Conservation (phyloP, 1,140 invertebrate genomes). For the Achroia grisella region DNA sequence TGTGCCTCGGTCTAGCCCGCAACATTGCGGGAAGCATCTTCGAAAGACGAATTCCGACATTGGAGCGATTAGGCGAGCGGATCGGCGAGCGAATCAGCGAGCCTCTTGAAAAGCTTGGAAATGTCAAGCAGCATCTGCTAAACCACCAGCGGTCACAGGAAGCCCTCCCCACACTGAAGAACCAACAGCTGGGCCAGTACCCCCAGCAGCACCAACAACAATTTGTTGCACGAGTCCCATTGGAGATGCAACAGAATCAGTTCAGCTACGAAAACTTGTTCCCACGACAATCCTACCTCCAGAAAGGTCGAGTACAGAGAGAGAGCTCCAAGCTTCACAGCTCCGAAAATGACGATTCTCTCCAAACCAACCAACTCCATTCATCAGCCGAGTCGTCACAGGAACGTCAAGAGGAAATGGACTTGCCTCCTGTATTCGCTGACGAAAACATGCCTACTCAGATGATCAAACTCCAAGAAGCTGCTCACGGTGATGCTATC, state of each 20-base stretch:
- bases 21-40: constrained; percentile 42
- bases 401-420: background rate
- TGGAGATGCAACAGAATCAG: too few relatives aligned
- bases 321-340: too few relatives aligned
- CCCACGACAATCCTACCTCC: too few relatives aligned
- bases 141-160: background rate
- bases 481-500: constrained; percentile 24
- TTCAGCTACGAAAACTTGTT: too few relatives aligned
- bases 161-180: background rate
- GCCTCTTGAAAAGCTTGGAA: too few relatives aligned
- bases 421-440: background rate
- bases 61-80: constrained; percentile 22
- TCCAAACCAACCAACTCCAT: background rate
- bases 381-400: too few relatives aligned
- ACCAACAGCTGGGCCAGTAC: background rate
- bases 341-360: background rate
- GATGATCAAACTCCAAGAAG: constrained; percentile 8
- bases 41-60: constrained; percentile 17
- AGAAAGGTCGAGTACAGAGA: too few relatives aligned
- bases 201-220: background rate
- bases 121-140: too few relatives aligned
- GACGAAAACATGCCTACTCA: too few relatives aligned
- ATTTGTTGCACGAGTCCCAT: too few relatives aligned
- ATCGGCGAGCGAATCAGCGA: too few relatives aligned
- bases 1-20: constrained; percentile 41